A percentile compares a stretch with the other conserved stretches of the same genome.
These are phyloP conservation scores for Trinectes maculatus DNA, from an alignment of 2,113 vertebrate genomes.

Conservation along the genomic window DNA sequence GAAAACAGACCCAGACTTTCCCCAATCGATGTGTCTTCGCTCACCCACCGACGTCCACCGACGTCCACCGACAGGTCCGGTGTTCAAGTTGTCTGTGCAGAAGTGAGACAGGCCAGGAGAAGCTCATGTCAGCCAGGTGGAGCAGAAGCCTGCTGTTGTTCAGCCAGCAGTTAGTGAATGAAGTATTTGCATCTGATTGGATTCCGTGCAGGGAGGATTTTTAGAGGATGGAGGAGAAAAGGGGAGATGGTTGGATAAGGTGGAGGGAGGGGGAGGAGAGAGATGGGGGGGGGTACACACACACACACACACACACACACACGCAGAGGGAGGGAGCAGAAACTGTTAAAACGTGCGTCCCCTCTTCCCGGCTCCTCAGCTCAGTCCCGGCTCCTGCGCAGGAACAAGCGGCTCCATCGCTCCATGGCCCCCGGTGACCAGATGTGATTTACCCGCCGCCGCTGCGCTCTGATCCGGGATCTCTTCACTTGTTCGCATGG, in stretches of 20 bases:
- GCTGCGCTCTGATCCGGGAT: conserved; percentile 57
- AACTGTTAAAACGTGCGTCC: conserved; percentile 76
- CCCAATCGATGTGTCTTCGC: conserved; percentile 42
- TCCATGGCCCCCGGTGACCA: conserved; percentile 61
- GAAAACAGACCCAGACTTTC: conserved; percentile 19
- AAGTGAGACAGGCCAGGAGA: not conserved
- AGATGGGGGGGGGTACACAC: conserved; percentile 15
- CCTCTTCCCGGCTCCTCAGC: conserved; percentile 57
- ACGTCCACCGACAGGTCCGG: conserved; percentile 23
- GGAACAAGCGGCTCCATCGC: conserved; percentile 64
- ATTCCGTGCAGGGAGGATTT: conserved; percentile 19
- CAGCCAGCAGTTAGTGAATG: conserved; percentile 1
- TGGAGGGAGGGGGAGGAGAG: conserved; percentile 19
- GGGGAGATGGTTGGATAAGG: conserved; percentile 12
- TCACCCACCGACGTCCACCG: conserved; percentile 39
- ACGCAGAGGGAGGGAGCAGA: conserved; percentile 9
- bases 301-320: conserved; percentile 9
- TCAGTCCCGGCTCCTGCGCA: conserved; percentile 52
- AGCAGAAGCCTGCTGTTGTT: conserved; percentile 37
- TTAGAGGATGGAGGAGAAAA: conserved; percentile 10
- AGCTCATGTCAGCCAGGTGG: conserved; percentile 13
- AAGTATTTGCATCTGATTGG: conserved; percentile 13
- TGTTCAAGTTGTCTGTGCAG: conserved; percentile 33
- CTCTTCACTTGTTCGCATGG: conserved; percentile 50
- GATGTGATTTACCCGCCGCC: conserved; percentile 50